Conservation (phyloP, 2,113 vertebrate genomes). For the Tapirus terrestris region DNA sequence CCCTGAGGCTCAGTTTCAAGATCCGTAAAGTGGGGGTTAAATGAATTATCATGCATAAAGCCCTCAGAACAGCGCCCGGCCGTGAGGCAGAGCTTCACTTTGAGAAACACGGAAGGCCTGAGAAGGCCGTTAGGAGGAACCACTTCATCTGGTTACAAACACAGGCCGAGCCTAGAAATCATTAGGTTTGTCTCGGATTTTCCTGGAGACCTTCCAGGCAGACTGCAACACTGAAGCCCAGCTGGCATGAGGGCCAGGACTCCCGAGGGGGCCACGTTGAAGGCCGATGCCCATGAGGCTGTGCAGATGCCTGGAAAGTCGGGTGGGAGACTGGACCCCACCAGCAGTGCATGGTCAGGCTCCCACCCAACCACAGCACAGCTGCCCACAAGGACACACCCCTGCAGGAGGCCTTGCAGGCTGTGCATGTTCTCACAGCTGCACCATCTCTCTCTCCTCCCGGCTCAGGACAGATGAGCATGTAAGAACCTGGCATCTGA, state of each 20-base stretch:
- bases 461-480: accelerated
- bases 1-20: not conserved
- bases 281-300: not conserved
- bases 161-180: not conserved
- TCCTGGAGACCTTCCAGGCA: not conserved
- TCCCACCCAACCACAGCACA: not conserved
- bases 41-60: accelerated
- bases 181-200: not conserved
- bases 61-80: not conserved
- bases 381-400: not conserved
- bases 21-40: not conserved
- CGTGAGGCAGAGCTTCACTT: not conserved
- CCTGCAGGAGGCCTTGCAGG: not conserved
- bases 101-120: not conserved
- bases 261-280: not conserved
- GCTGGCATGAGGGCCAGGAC: not conserved
- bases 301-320: not conserved
- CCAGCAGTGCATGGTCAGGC: no score
- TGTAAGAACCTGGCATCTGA: not conserved
- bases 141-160: not conserved
- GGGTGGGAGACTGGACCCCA: not conserved
- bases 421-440: not conserved
- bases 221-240: not conserved
- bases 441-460: no score
- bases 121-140: not conserved